Base-by-base conservation (phyloP, 2,113 vertebrate genomes). In the Corynorhinus townsendii region DNA sequence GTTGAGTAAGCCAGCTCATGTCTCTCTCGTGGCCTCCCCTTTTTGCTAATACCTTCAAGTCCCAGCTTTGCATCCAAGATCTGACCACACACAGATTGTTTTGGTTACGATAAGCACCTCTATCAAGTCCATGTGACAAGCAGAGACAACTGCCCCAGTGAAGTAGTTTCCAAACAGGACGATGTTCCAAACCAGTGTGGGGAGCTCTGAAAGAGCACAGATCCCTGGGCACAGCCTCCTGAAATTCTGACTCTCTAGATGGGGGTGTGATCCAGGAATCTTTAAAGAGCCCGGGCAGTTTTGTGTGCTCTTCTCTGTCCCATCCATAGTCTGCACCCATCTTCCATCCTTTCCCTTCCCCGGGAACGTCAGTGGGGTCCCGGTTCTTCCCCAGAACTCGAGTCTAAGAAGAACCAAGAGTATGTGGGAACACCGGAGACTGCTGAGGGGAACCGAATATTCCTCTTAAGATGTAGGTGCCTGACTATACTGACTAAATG, bases 291-390 rank as follows among this genome's bases (percentile, higher is more conserved):
- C 17, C n/a, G 2, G 28, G 30, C 30, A 56, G 30, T 8, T 35
- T 5, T 3, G 2, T 0, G 4, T 11, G 5, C 8, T 26, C 11
- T 28, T 35, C 2, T 40, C 49, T 56, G 28, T 4, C 1, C 33
- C 6, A 11, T 6, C 15, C 69, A 33, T 26, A n/a, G 33, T 72
- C 24, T 20, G 5, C 11, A 33, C 26, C 68, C 2, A 0, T 11
- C 4, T 1, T 38, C 68, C 11, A 15, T 4, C 11, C 22, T 68
- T 19, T 3, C 4, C 7, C 56, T 79, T 62, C 30, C 49, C 43
- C 64, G 16, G 49, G n/a, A 82, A 43, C 2, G 12, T 3, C 0
- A 5, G 0, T 52, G 28, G 43, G 4, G 22, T 80, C 54, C 76
- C 26, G 3, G 11, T 22, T 28, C 71, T 66, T 56, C 33, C 59